phyloP scores from a whole-genome alignment of 2,113 vertebrate genomes.

The Calonectris borealis region DNA sequence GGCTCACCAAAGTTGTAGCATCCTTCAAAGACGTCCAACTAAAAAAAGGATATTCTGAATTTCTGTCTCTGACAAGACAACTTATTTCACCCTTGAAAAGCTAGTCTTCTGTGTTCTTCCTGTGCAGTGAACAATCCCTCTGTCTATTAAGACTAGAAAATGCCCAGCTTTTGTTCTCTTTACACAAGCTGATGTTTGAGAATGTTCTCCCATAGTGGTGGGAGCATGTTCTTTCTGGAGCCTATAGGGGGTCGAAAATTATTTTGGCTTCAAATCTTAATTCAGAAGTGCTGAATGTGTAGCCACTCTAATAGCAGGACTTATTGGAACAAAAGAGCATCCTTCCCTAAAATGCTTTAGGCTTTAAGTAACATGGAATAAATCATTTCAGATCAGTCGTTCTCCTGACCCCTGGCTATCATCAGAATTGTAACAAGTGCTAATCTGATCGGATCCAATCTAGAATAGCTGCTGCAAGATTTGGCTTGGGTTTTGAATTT shows the following conservation, averaged over 20 bases:
- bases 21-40: background rate
- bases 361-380: background rate
- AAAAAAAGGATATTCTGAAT: background rate
- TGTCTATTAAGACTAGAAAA: background rate
- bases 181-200: background rate
- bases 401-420: background rate
- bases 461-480: background rate
- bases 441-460: background rate
- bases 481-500: background rate
- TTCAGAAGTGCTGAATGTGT: background rate
- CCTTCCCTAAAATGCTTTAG: background rate
- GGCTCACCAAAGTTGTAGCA: background rate
- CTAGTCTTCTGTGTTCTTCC: background rate
- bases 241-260: background rate
- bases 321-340: background rate
- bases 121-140: background rate
- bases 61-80: background rate
- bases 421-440: background rate
- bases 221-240: background rate
- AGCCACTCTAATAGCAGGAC: background rate
- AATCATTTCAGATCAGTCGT: background rate
- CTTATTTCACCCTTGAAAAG: no score
- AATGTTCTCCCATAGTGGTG: rapidly evolving
- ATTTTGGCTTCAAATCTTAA: background rate
- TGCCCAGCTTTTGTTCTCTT: rapidly evolving